Base-by-base conservation (phyloP, 2,888 invertebrate genomes). In the Salpingus planirostris region DNA sequence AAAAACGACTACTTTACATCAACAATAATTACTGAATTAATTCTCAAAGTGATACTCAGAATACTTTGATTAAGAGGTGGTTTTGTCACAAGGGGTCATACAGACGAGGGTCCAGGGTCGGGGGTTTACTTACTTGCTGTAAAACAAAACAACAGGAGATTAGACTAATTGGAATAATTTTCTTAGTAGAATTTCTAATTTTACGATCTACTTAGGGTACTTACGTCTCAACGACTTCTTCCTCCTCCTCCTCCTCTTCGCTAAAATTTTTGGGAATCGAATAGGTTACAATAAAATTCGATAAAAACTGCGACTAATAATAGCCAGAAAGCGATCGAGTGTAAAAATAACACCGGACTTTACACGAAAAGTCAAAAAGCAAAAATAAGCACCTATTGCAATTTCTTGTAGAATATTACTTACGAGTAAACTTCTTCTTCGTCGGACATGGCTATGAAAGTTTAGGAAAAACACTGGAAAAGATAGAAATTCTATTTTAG, bases 351-450 rank as follows among this genome's bases (percentile, higher is more conserved):
- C 50, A 18, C 50, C 45, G 38, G 33, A 42, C 33, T 35, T 31
- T 38, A 42, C 24, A 39, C 33, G 32, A 37, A 31, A 32, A 24
- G 28, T 36, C 22, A 34, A 39, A 27, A 36, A 38, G 21, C 28
- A 38, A 31, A 31, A 36, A 40, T 36, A 50, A 50, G 42, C 45
- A 45, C 49, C 29, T 29, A 23, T 31, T 40, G 22, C 24, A 10
- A n/a, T 3, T 12, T 21, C 31, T 22, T 8, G 11, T 21, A 25
- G 28, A 25, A 13, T 11, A 23, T 24, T 74, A 88, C 89, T 89
- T 76, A 89, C 89, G 89, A 88, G 77, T 89, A 89, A 62, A 74
- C 73, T 76, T 88, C 88, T 73, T 89, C 89, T 69, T 89, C 89
- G 78, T 89, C 89, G 74, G 89, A 89, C 89, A 89, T 89, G 77